Evolutionary conservation across 2,797 vertebrate genomes (phyloP).

Genomic region (Catamblyrhynchus diadema): DNA sequence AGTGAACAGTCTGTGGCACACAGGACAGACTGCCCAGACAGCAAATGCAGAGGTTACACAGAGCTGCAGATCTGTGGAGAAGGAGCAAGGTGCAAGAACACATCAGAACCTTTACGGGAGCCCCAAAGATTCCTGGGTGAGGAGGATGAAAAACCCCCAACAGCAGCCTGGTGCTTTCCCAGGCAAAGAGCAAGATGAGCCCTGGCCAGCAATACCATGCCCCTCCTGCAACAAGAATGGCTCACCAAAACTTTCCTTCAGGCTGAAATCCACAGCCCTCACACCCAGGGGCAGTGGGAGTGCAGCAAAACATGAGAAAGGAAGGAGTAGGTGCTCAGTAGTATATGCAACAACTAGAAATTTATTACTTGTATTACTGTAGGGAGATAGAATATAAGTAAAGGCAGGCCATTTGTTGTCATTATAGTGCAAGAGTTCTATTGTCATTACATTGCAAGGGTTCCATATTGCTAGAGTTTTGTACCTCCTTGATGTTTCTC

Average conservation of each 20-base stretch:
- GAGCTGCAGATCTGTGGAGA: not conserved
- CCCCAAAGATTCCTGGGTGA: fast-evolving
- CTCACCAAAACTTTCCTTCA: not conserved
- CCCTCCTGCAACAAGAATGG: fast-evolving
- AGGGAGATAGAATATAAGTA: too few species aligned
- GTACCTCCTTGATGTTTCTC: too few species aligned
- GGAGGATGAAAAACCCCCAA: not conserved
- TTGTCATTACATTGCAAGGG: too few species aligned
- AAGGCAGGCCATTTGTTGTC: too few species aligned
- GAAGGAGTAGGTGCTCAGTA: not conserved
- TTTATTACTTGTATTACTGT: not conserved
- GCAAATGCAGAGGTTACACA: not conserved
- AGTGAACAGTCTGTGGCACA: too few species aligned
- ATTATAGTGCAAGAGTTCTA: too few species aligned
- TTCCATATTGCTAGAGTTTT: too few species aligned
- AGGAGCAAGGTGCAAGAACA: not conserved
- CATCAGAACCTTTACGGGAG: not conserved
- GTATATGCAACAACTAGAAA: not conserved
- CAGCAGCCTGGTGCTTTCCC: not conserved
- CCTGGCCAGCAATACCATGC: not conserved
- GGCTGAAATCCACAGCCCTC: not conserved
- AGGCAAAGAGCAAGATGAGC: not conserved
- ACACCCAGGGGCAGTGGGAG: not conserved
- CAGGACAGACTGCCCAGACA: not conserved
- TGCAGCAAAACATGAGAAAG: fast-evolving